Evolutionary conservation across 2,888 invertebrate species (phyloP), one percentile per base, ranked within the genome.

Genomic region (Drosophila dives): DNA sequence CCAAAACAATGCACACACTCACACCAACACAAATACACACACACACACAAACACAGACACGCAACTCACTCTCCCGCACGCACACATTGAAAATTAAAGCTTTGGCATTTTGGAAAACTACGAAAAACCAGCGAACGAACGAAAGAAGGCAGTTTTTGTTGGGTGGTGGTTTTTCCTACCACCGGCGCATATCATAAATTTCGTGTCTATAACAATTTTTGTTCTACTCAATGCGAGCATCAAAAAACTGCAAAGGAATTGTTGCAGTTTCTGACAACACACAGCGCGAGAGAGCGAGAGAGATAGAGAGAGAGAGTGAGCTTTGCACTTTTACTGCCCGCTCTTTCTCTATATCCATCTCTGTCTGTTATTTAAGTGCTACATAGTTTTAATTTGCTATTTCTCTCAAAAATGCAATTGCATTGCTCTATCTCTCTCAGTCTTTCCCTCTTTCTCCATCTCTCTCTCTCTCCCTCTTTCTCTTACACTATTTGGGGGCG

Each of bases 191-290:
- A 88, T 81, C 83, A 86, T 86, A 88, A 86, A 86, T 86, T 86
- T 88, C 66, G 86, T 86, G 88, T 86, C 86, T 86, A 88, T 86
- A 86, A 88, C 88, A 86, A 86, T 86, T 88, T 87, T 79, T 86
- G 81, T 81, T 81, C 69, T 66, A 64, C 63, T 54, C 45, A 15
- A 34, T 51, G 53, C 69, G 53, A 67, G 65, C 65, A 56, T 58
- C 63, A 63, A 72, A 80, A 81, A 81, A 86, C 69, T 88, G 86
- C 83, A 86, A 74, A 83, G 88, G 86, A 86, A 86, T 86, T 88
- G 86, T 83, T 86, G 86, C 86, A 86, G 73, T 86, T 86, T 70
- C 45, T 83, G 42, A 76, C 68, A 70, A 78, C 75, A 72, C 33
- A 8, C 45, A 34, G n/a, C 12, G 33, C 15, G 45, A 36, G 42